Percentiles rank a stretch among this genome's conserved stretches.
Evolutionary conservation across 2,888 invertebrate species (phyloP).

Genomic region (Apotomis betuletana): DNA sequence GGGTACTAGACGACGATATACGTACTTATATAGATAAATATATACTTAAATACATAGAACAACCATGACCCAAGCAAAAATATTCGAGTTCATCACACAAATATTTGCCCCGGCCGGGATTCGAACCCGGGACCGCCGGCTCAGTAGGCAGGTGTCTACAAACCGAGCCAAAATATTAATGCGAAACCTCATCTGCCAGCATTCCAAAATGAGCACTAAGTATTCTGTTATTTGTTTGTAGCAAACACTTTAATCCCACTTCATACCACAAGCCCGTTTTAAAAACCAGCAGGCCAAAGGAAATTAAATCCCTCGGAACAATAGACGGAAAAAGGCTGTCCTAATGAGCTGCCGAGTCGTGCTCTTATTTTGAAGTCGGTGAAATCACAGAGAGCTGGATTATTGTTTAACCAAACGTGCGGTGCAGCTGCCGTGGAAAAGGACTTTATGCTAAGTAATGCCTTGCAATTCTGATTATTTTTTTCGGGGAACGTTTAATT

Average conservation of each 20-base stretch:
- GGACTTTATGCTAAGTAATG: too few species aligned
- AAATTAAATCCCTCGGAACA: slow-evolving; percentile 29
- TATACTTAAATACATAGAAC: too few species aligned
- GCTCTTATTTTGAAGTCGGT: slow-evolving; percentile 31
- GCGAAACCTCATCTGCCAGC: background rate
- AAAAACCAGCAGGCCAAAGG: slow-evolving; percentile 23
- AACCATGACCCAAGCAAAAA: too few species aligned
- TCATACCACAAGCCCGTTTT: slow-evolving; percentile 2
- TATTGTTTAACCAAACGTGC: slow-evolving; percentile 32
- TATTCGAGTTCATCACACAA: too few species aligned
- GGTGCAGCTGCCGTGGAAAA: background rate
- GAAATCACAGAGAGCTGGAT: slow-evolving; percentile 16
- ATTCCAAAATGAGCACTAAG: background rate
- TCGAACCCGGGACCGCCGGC: too few species aligned
- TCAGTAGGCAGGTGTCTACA: too few species aligned
- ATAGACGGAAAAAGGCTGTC: slow-evolving; percentile 20
- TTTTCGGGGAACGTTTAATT: too few species aligned
- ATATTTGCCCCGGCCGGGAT: too few species aligned
- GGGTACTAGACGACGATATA: too few species aligned
- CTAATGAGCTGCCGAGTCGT: slow-evolving; percentile 26
- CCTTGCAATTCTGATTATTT: too few species aligned
- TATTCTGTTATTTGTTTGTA: background rate
- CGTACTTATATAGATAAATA: too few species aligned
- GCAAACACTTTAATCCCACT: background rate
- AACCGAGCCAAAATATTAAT: too few species aligned